Evolutionary conservation across 2,888 invertebrate species (phyloP).

Genomic region (Ferrisia virgata): DNA sequence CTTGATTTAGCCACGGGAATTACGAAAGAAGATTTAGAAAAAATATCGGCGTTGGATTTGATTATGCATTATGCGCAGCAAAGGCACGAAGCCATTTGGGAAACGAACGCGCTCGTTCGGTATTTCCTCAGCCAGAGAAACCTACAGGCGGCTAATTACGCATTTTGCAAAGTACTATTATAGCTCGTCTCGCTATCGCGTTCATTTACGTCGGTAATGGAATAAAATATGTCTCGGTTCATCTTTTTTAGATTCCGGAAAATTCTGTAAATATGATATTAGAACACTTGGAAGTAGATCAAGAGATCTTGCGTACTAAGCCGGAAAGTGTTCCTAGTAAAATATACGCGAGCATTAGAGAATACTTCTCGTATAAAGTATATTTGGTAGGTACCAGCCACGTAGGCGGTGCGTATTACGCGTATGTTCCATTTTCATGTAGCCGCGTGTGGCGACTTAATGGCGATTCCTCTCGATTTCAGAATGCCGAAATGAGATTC

Average conservation of each 20-base stretch:
- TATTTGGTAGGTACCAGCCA: conserved; percentile 60
- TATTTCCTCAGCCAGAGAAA: conserved; percentile 78
- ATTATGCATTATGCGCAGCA: conserved; percentile 75
- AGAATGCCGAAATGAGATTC: conserved; percentile 81
- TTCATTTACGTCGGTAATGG: neutral
- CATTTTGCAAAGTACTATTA: conserved; percentile 62
- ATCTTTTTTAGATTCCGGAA: conserved; percentile 34
- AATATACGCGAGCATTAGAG: conserved; percentile 62
- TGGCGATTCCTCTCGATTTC: conserved; percentile 46
- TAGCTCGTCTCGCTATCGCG: neutral
- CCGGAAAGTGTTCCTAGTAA: conserved; percentile 49
- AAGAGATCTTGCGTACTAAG: conserved; percentile 24
- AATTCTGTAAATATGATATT: conserved; percentile 26
- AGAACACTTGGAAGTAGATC: neutral
- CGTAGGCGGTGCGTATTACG: neutral
- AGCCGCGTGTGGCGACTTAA: neutral
- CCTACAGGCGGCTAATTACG: conserved; percentile 74
- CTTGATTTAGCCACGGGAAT: conserved; percentile 54
- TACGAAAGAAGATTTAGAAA: conserved; percentile 67
- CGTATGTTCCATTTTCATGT: neutral
- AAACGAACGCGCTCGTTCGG: conserved; percentile 85
- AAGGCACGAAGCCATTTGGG: conserved; percentile 74
- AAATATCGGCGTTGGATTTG: conserved; percentile 82
- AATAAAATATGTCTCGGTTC: too few relatives aligned
- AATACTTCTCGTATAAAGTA: conserved; percentile 81